These are phyloP conservation scores for human DNA, from an alignment of 2,113 vertebrate species.

Conservation along the genomic window DNA sequence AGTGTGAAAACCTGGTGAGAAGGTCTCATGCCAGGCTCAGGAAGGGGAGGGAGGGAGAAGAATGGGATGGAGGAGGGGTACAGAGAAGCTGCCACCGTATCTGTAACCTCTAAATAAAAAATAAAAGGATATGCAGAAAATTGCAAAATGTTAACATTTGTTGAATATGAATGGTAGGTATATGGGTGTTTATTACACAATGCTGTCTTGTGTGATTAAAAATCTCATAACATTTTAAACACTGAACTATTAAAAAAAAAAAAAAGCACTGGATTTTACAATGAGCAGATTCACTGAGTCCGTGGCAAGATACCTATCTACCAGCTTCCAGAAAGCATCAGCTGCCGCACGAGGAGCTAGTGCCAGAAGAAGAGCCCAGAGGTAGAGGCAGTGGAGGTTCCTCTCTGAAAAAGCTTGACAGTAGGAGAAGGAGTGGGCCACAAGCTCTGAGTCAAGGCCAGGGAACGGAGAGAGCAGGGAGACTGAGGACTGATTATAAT, in stretches of 20 bases:
- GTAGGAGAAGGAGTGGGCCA: not conserved
- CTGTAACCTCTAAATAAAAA: not conserved
- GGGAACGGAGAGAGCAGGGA: not conserved
- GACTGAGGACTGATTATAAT: not conserved
- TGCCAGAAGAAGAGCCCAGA: not conserved
- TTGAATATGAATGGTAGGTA: not conserved
- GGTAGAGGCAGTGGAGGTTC: accelerated
- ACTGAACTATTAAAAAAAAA: not conserved
- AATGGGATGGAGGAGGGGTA: not conserved
- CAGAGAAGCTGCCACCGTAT: not conserved
- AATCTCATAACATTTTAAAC: not conserved
- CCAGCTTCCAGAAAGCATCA: not conserved
- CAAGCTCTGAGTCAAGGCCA: not conserved
- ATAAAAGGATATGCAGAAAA: not conserved
- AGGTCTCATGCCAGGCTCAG: not conserved
- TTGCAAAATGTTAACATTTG: not conserved
- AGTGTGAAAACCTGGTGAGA: not conserved
- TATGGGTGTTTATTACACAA: not conserved
- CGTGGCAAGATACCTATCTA: not conserved
- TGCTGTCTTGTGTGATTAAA: not conserved
- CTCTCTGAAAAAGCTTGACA: not conserved
- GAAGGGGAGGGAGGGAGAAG: not conserved
- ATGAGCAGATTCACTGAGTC: not conserved
- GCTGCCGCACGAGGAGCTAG: accelerated
- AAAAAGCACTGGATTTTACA: not conserved